phyloP scores from a whole-genome alignment of 2,113 vertebrate genomes.

The Cinclus cinclus region DNA sequence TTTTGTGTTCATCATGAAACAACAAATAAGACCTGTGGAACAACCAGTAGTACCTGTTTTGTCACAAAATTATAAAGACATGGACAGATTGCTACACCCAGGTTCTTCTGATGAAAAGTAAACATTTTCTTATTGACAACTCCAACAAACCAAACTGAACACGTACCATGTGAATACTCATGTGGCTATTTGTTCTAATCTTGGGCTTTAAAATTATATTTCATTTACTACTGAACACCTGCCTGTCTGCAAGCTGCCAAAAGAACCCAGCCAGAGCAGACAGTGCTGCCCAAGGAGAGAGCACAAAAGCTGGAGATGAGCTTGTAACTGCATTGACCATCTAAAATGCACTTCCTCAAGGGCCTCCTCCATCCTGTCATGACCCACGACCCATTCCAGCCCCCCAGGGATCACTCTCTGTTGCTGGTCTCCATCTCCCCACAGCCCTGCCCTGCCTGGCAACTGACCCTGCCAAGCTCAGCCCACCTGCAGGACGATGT shows the following conservation, averaged over 20 bases:
- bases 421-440: neutral
- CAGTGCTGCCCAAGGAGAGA: neutral
- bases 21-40: neutral
- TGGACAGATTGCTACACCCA: neutral
- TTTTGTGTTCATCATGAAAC: neutral
- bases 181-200: neutral
- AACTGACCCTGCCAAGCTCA: neutral
- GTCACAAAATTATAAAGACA: neutral
- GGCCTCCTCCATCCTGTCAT: too few species aligned
- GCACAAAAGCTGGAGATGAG: neutral
- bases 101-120: neutral
- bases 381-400: neutral
- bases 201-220: neutral
- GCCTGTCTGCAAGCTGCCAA: neutral
- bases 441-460: neutral
- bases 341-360: neutral
- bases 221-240: neutral
- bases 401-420: too few species aligned
- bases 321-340: neutral
- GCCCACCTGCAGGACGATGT: neutral
- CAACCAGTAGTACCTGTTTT: neutral
- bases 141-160: neutral
- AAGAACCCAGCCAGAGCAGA: fast-evolving
- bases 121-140: neutral
- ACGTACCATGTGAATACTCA: neutral